Percentiles rank a stretch among this genome's conserved stretches.
These are phyloP conservation scores for Folsomia candida DNA, from an alignment of 2,888 invertebrate genomes.

Conservation along the genomic window DNA sequence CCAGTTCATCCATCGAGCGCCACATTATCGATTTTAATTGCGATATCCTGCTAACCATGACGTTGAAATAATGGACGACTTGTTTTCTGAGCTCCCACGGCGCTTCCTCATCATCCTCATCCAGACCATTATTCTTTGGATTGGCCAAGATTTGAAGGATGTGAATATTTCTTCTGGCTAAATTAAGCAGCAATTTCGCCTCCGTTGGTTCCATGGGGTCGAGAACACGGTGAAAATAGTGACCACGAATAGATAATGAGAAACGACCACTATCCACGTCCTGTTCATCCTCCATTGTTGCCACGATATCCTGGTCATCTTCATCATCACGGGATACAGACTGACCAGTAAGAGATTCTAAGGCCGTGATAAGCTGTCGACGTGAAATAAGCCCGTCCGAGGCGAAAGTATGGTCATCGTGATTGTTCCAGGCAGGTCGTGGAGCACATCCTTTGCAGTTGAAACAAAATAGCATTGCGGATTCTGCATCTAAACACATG, in stretches of 20 bases:
- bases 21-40: constrained; percentile 11
- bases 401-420: constrained; percentile 35
- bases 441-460: constrained; percentile 45
- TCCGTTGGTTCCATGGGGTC: constrained; percentile 24
- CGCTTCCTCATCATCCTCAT: constrained; percentile 11
- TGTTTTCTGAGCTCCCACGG: constrained; percentile 41
- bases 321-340: neutral
- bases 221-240: constrained; percentile 32
- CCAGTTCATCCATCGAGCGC: constrained; percentile 9
- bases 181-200: constrained; percentile 25
- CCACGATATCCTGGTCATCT: no score
- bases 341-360: constrained; percentile 21
- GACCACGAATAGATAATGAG: neutral
- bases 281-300: neutral
- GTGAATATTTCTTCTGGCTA: constrained; percentile 37
- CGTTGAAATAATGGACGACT: constrained; percentile 35
- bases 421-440: neutral
- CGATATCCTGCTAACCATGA: constrained; percentile 22
- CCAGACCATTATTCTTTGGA: neutral
- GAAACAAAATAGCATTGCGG: constrained; percentile 34
- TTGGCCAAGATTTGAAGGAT: constrained; percentile 31
- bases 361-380: constrained; percentile 32
- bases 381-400: constrained; percentile 33
- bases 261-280: neutral
- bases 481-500: constrained; percentile 15